phyloP scores from a whole-genome alignment of 2,797 vertebrate genomes.

The Diceros bicornis region DNA sequence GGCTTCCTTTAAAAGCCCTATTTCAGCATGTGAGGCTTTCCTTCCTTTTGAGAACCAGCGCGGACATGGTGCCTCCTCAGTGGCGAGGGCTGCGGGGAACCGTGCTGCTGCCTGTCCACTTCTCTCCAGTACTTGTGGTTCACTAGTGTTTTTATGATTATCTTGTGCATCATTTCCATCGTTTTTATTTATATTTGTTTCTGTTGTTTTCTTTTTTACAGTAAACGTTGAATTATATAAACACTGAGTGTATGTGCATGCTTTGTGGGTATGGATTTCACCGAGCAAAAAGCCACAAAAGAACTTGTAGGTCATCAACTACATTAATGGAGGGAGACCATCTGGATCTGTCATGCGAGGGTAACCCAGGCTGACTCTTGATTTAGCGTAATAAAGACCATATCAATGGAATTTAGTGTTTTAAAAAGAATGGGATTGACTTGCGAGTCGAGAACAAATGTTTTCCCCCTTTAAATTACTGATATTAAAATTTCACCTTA shows the following conservation, averaged over 20 bases:
- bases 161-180: background rate
- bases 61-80: too few species aligned
- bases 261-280: background rate
- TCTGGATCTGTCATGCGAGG: background rate
- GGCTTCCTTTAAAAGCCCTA: background rate
- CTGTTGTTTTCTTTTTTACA: constrained; percentile 25
- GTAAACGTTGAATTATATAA: constrained; percentile 46
- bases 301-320: background rate
- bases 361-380: too few species aligned
- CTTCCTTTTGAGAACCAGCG: background rate
- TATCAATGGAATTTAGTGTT: background rate
- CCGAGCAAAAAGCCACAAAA: background rate
- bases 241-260: background rate
- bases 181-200: constrained; percentile 26
- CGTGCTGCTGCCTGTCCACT: background rate
- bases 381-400: background rate
- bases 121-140: background rate
- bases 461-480: background rate
- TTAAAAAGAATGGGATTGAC: background rate
- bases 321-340: background rate
- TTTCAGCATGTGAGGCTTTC: background rate
- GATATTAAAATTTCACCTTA: background rate
- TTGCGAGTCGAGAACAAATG: background rate
- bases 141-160: background rate
- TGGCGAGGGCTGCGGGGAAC: background rate